Base-by-base conservation (phyloP, 1,140 invertebrate species). In the Euura saliciscinereae region DNA sequence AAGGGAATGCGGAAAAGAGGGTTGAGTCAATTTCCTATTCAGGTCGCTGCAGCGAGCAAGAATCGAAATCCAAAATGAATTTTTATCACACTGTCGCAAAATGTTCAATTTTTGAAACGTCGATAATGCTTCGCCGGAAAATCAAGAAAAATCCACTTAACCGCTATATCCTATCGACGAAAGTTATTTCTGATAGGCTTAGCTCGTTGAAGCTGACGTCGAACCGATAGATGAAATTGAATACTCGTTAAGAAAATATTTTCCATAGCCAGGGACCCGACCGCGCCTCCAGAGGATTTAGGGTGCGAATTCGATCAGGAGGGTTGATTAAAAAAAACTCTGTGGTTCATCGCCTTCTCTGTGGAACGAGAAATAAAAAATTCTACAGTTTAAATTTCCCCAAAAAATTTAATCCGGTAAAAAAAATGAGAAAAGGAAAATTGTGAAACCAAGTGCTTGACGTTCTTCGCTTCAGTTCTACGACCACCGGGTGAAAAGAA, bases 201-300 rank as follows among this genome's bases (percentile, higher is more conserved):
- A 59, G 6, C 51, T n/a, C 3, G 3, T n/a, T n/a, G 13, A 59
- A 46, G 69, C 28, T 68, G 64, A 64, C 69, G 46, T 8, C 71
- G 70, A 77, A 76, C 28, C 78, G 77, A 80, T 80, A 75, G 72
- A 65, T 65, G 73, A 79, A 78, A 80, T 80, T 78, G 77, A 79
- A 79, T 78, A 80, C 78, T 77, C 75, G 76, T 77, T 78, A 75
- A 74, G 76, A 76, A 79, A 77, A 79, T 74, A 79, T 77, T 77
- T 59, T 77, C 74, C 76, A 76, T 6, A 59, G 51, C 51, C 51
- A n/a, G 13, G 8, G 51, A 59, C 51, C 8, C 51, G 51, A 3
- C 51, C 51, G 10, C 51, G 51, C 51, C 13, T 8, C 13, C 8
- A 59, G 8, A n/a, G 51, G 51, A 59, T 59, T 59, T 59, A n/a